Conservation (phyloP, 1,140 invertebrate genomes). For the Diorhabda elongata region DNA sequence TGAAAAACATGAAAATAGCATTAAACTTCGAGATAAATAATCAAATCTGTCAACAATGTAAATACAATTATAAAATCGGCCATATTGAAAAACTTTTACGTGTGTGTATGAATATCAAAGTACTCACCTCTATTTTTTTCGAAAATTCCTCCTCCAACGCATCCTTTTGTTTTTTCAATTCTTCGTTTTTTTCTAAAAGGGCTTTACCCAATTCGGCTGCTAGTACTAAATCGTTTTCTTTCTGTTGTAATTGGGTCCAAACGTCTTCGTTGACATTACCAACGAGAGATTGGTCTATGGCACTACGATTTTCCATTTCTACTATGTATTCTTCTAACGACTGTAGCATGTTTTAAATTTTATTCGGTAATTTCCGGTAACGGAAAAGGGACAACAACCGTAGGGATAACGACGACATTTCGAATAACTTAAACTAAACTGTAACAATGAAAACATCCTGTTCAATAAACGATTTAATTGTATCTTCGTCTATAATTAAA, state of each 20-base stretch:
- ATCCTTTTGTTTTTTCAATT: slow-evolving; percentile 83
- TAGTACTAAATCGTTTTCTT: slow-evolving; percentile 86
- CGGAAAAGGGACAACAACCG: background rate
- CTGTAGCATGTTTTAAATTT: slow-evolving; percentile 30
- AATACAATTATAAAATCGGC: no score
- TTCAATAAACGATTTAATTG: no score
- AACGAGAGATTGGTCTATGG: slow-evolving; percentile 37
- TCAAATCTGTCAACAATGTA: no score
- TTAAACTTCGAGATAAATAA: no score
- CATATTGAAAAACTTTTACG: no score
- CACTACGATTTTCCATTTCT: slow-evolving; percentile 47
- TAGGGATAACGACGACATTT: slow-evolving; percentile 16
- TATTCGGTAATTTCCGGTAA: background rate
- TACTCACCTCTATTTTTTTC: slow-evolving; percentile 86
- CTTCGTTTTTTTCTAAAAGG: slow-evolving; percentile 89
- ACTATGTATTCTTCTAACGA: slow-evolving; percentile 45
- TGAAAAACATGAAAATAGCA: no score
- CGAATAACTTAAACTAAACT: background rate
- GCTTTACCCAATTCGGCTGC: slow-evolving; percentile 94
- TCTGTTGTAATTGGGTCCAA: slow-evolving; percentile 80
- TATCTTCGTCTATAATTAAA: no score
- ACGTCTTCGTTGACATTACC: slow-evolving; percentile 63
- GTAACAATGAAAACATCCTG: background rate
- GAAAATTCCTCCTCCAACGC: slow-evolving; percentile 81
- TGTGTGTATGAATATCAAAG: no score